Base-by-base conservation (phyloP, 1,140 invertebrate species). In the Drosophila persimilis region DNA sequence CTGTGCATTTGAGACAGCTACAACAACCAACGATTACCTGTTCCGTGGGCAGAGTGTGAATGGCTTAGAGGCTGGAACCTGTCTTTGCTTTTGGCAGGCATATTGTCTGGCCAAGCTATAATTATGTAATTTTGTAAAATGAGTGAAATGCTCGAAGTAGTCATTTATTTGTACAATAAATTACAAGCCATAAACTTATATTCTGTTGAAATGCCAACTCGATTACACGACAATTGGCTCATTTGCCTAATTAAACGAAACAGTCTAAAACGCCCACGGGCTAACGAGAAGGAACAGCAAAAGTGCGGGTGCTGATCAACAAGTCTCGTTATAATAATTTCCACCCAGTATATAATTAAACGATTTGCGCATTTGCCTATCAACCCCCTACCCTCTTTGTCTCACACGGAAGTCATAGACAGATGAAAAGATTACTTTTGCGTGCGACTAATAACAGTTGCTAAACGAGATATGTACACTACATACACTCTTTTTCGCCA, bases 11-110 rank as follows among this genome's bases (percentile, higher is more conserved):
- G 71, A 79, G 57, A 74, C 61, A 63, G 26, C 62, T 56, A 44
- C 54, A 51, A 47, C 50, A 73, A 39, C 3, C 69, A 59, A 66
- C 60, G 62, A 78, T 77, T 78, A 74, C 79, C 79, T 24, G 74
- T 64, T 72, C 51, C 39, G 79, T 83, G 79, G 79, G 79, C 54
- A 83, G 79, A 83, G 79, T 83, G 74, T 75, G 70, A 84, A 83
- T 78, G 65, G 55, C 61, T 75, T 47, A 52, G 46, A 75, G 64
- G 55, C n/a, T 67, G 74, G 46, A 67, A 69, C 63, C 66, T 80
- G 72, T 45, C 52, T 43, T 51, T 48, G 39, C 51, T 61, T 64
- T 75, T 61, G 56, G 58, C 56, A 47, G 35, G 24, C 24, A 24
- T 3, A 24, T 3, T 3, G 9, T 69, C 47, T 50, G 48, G 11